These are phyloP conservation scores for Pachypanchax playfairii DNA, from an alignment of 2,113 vertebrate genomes.

Conservation along the genomic window DNA sequence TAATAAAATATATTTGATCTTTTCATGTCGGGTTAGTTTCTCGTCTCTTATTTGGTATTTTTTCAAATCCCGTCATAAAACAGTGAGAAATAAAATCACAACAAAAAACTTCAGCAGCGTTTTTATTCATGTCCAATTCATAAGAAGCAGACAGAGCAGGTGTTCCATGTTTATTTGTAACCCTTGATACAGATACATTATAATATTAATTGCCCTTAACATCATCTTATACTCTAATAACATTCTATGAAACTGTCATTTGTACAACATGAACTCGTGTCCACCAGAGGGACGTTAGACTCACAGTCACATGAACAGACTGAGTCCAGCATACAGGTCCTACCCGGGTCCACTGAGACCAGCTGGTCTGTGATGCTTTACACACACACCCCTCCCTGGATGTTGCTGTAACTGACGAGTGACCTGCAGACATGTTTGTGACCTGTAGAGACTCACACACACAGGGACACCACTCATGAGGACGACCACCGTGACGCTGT, in stretches of 20 bases:
- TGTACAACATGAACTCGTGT: constrained; percentile 74
- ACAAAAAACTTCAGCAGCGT: constrained; percentile 31
- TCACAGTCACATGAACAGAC: constrained; percentile 42
- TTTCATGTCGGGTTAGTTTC: too few species aligned
- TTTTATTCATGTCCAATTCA: constrained; percentile 29
- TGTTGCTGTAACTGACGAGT: too few species aligned
- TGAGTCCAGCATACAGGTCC: neutral
- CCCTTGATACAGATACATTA: constrained; percentile 86
- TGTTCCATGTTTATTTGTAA: constrained; percentile 89
- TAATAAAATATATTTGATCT: too few species aligned
- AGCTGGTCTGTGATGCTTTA: too few species aligned
- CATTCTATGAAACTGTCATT: constrained; percentile 76
- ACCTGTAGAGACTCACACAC: too few species aligned
- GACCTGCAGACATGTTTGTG: too few species aligned
- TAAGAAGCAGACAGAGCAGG: constrained; percentile 80
- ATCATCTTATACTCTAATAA: constrained; percentile 79
- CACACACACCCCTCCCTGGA: too few species aligned
- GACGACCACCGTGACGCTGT: too few species aligned
- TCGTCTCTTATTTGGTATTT: too few species aligned
- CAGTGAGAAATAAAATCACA: constrained; percentile 80
- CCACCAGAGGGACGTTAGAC: constrained; percentile 51
- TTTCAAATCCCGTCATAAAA: too few species aligned
- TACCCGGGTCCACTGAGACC: too few species aligned
- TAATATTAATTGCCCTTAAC: constrained; percentile 84
- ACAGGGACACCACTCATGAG: too few species aligned